Evolutionary conservation across 1,140 invertebrate species (phyloP), one percentile per base, ranked within the genome.

Genomic region (Atta cephalotes): DNA sequence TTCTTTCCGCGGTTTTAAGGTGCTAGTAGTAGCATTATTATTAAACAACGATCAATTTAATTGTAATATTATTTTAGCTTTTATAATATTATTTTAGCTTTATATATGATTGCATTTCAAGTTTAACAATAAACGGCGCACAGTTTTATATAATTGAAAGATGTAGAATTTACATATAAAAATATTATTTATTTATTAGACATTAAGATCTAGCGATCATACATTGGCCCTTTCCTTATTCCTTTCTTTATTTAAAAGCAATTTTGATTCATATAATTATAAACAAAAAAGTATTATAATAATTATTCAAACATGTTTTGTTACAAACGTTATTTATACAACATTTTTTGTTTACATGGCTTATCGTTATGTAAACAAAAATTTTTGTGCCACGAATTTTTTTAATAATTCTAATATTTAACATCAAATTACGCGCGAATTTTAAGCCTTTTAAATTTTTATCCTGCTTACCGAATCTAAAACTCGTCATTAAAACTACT

Each of bases 401-500:
- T 79, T 66, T 51, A 31, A 31, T 7, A 65, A 62, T 28, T 18
- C n/a, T 62, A 28, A 74, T 62, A 74, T 84, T 74, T 74, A 82
- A 82, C 68, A 16, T 49, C 0, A 14, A 84, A 74, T 84, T 62
- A 84, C 25, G 14, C 7, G n/a, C 39, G 70, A 84, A 39, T 14
- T 25, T 2, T 4, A 5, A 25, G 39, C 80, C 56, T 62, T 84
- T 76, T 74, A 76, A 84, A 82, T 21, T 28, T 51, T 28, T 25
- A 28, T 74, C 39, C 35, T 31, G 66, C 68, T 74, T 45, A 45
- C 14, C 70, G 39, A 76, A 84, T 84, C 80, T 62, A 84, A 84
- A 84, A 60, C 80, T 76, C 80, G 56, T 51, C 53, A 74, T 51
- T 76, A 45, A 84, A 84, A 84, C 70, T 84, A 76, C 80, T 84